These are phyloP conservation scores for Thamnaconus septentrionalis DNA, from an alignment of 2,113 vertebrate species.

Conservation along the genomic window DNA sequence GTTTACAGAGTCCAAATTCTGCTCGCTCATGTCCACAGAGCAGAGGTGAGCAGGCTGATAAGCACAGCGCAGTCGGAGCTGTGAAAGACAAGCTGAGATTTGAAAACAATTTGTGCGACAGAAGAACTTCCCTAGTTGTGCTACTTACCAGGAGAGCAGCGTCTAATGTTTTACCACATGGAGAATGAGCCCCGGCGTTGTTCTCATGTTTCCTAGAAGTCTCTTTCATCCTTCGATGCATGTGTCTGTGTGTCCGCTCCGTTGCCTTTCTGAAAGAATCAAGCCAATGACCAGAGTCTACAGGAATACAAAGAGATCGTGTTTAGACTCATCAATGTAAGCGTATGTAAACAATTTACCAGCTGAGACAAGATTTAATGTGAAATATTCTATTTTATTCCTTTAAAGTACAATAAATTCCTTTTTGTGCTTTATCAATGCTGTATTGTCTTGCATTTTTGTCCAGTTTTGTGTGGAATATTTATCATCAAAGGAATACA, in stretches of 20 bases:
- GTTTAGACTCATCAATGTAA: too few relatives aligned
- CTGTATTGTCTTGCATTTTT: too few relatives aligned
- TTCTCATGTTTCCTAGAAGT: neutral
- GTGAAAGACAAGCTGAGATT: constrained; percentile 14
- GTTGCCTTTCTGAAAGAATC: constrained; percentile 58
- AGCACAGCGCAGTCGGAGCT: constrained; percentile 79
- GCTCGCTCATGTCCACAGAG: constrained; percentile 78
- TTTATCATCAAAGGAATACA: too few relatives aligned
- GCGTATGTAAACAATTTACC: too few relatives aligned
- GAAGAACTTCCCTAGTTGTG: neutral
- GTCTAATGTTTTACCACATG: constrained; percentile 62
- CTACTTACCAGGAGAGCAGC: constrained; percentile 49
- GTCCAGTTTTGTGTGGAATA: too few relatives aligned
- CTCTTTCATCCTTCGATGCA: constrained; percentile 20
- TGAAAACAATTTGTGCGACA: neutral
- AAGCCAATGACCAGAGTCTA: constrained; percentile 78
- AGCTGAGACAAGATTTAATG: too few relatives aligned
- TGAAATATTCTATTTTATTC: too few relatives aligned
- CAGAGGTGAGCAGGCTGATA: constrained; percentile 80
- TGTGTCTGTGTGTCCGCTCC: constrained; percentile 43
- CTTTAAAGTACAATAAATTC: too few relatives aligned
- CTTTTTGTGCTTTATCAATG: too few relatives aligned
- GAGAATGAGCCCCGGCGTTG: neutral
- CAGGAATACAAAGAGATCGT: neutral
- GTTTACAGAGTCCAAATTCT: constrained; percentile 78